Conservation (phyloP, 2,888 invertebrate species). For the Drosophila mettleri region DNA sequence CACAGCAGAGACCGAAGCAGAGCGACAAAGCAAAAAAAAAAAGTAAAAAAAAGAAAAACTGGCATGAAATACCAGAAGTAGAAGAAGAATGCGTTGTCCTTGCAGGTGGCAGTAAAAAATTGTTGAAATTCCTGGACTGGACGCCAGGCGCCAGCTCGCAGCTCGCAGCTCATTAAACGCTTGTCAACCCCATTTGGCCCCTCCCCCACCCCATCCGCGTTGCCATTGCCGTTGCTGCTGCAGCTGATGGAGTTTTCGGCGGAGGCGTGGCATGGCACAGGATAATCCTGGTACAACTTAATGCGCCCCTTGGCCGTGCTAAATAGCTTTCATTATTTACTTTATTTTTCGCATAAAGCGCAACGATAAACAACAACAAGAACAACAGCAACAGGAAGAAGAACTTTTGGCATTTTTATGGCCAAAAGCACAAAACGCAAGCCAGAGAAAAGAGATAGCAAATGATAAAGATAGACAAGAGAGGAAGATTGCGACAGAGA, state of each 20-base stretch:
- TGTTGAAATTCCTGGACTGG: slow-evolving; percentile 63
- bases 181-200: slow-evolving; percentile 53
- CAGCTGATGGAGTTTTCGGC: slow-evolving; percentile 36
- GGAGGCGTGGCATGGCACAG: slow-evolving; percentile 15
- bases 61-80: slow-evolving; percentile 44
- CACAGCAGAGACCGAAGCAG: slow-evolving; percentile 25
- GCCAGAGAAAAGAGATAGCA: not conserved
- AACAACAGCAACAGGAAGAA: slow-evolving; percentile 16
- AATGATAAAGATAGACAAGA: slow-evolving; percentile 3
- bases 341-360: slow-evolving; percentile 66
- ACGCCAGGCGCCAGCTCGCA: slow-evolving; percentile 18
- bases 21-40: slow-evolving; percentile 28
- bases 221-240: slow-evolving; percentile 19
- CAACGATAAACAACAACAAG: slow-evolving; percentile 15
- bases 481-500: slow-evolving; percentile 7
- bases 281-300: slow-evolving; percentile 60
- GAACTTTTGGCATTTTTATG: slow-evolving; percentile 38
- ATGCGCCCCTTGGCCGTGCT: slow-evolving; percentile 73
- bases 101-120: slow-evolving; percentile 79
- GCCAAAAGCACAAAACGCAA: slow-evolving; percentile 33
- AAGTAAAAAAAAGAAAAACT: too few relatives aligned
- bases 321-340: slow-evolving; percentile 79
- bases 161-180: slow-evolving; percentile 73
- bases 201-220: not conserved
- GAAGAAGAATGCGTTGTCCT: slow-evolving; percentile 61